A percentile compares a stretch with the other conserved stretches of the same genome.
phyloP scores from a whole-genome alignment of 2,888 invertebrate species.

The Hirtodrosophila confusa region DNA sequence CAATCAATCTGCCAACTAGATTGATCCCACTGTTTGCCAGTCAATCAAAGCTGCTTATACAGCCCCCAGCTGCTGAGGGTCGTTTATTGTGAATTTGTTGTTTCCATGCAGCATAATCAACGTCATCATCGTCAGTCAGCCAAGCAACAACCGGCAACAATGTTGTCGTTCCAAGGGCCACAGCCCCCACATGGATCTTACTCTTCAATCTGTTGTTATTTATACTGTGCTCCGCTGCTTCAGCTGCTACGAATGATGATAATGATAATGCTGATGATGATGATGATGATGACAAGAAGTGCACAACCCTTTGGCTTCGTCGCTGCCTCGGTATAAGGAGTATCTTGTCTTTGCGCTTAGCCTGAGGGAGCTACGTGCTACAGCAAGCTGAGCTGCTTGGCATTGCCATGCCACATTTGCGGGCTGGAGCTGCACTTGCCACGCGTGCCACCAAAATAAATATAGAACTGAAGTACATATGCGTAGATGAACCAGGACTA shows the following conservation, averaged over 20 bases:
- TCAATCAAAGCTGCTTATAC: constrained; percentile 54
- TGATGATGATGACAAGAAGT: constrained; percentile 66
- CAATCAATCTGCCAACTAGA: constrained; percentile 49
- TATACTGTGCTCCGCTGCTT: constrained; percentile 25
- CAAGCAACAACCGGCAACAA: constrained; percentile 22
- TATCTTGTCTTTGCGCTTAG: constrained; percentile 33
- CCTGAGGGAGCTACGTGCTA: constrained; percentile 37
- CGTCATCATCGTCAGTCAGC: constrained; percentile 53
- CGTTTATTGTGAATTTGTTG: constrained; percentile 49
- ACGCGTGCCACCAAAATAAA: constrained; percentile 71
- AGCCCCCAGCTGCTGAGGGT: constrained; percentile 31
- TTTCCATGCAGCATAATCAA: constrained; percentile 58
- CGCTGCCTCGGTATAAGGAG: constrained; percentile 29
- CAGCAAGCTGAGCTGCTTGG: constrained; percentile 33
- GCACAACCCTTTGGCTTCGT: constrained; percentile 70
- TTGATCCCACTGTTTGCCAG: constrained; percentile 32
- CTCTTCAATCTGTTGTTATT: constrained; percentile 40
- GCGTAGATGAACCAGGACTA: constrained; percentile 33
- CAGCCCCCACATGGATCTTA: constrained; percentile 4
- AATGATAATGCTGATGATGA: constrained; percentile 25
- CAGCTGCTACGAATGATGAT: constrained; percentile 13
- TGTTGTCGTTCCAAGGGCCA: constrained; percentile 20
- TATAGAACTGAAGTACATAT: constrained; percentile 34
- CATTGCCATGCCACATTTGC: constrained; percentile 61
- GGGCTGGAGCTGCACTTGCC: constrained; percentile 63